Base-by-base conservation (phyloP, 2,888 invertebrate species). In the Helicoverpa assulta region DNA sequence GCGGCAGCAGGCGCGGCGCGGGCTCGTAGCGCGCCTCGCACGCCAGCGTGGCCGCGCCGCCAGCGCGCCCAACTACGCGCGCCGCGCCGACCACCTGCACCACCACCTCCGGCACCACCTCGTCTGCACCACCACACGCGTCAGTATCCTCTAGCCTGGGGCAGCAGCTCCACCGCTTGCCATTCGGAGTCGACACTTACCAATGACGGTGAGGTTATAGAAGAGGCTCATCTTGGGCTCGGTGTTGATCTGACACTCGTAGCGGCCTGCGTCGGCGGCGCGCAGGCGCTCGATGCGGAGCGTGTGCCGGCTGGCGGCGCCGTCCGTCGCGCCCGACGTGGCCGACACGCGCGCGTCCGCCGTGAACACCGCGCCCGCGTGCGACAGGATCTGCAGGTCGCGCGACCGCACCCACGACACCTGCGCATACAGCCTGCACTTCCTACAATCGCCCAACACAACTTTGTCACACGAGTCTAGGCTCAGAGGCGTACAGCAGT, bases 191-290 rank as follows among this genome's bases (percentile, higher is more conserved):
- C 10, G 12, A 40, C 19, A 14, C 40, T 50, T 85, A 97, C 97
- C 97, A 84, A 96, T 90, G 33, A 97, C 97, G 16, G 96, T 96
- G 61, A 97, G 96, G 84, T 96, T 96, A 84, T 97, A 96, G 83
- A 96, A 96, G 80, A 96, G 95, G 93, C 97, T 97, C 94, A 97
- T 96, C 91, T 97, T 97, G 51, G 97, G 97, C 86, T 97, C 97
- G 0, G 97, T 97, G 93, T 97, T 97, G 85, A 97, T 96, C 93
- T 97, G 97, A 86, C 97, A 97, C 94, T 97, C 97, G 93, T 97
- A 97, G 78, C 96, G 96, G 74, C 97, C 98, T 3, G 96, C 94
- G 91, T 97, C 97, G 26, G 94, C 85, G 63, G 92, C 87, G 72
- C 96, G 96, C 72, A 97, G 96, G n/a, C 95, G 95, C 81, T 95